phyloP scores from a whole-genome alignment of 2,888 invertebrate species.

The Volucella inflata region DNA sequence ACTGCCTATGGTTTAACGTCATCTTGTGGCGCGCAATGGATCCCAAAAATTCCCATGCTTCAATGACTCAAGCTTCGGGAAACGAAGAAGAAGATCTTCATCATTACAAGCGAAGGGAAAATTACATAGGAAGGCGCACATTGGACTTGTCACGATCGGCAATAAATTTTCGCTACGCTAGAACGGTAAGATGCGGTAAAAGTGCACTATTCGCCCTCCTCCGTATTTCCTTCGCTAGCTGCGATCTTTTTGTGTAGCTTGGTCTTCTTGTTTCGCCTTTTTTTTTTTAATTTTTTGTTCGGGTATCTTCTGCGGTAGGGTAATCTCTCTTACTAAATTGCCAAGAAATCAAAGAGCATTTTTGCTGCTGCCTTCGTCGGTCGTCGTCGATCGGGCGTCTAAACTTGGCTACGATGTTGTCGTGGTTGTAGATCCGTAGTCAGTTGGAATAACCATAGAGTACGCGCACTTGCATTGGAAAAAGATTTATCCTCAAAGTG shows the following conservation, averaged over 20 bases:
- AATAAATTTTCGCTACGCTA: slow-evolving; percentile 76
- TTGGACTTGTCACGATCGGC: slow-evolving; percentile 78
- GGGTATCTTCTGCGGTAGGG: slow-evolving; percentile 52
- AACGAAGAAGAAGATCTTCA: slow-evolving; percentile 72
- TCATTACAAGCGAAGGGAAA: slow-evolving; percentile 76
- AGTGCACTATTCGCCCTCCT: slow-evolving; percentile 31
- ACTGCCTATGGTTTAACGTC: slow-evolving; percentile 6
- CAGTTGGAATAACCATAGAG: slow-evolving; percentile 64
- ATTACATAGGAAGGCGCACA: slow-evolving; percentile 77
- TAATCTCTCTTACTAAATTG: slow-evolving; percentile 72
- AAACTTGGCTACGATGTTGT: not conserved
- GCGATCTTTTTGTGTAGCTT: slow-evolving; percentile 37
- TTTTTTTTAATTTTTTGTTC: slow-evolving; percentile 10
- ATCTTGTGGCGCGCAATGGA: slow-evolving; percentile 59
- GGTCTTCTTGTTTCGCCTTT: slow-evolving; percentile 1
- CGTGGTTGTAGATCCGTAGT: not conserved
- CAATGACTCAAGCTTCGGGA: slow-evolving; percentile 61
- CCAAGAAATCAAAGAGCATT: slow-evolving; percentile 63
- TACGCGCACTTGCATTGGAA: slow-evolving; percentile 66
- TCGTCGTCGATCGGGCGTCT: slow-evolving; percentile 30
- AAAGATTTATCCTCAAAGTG: slow-evolving; percentile 68
- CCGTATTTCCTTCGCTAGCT: slow-evolving; percentile 11
- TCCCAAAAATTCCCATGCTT: slow-evolving; percentile 71
- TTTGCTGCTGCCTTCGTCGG: slow-evolving; percentile 6
- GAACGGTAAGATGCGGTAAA: slow-evolving; percentile 55